Conservation (phyloP, 2,888 invertebrate species). For the Microplitis deprimator region DNA sequence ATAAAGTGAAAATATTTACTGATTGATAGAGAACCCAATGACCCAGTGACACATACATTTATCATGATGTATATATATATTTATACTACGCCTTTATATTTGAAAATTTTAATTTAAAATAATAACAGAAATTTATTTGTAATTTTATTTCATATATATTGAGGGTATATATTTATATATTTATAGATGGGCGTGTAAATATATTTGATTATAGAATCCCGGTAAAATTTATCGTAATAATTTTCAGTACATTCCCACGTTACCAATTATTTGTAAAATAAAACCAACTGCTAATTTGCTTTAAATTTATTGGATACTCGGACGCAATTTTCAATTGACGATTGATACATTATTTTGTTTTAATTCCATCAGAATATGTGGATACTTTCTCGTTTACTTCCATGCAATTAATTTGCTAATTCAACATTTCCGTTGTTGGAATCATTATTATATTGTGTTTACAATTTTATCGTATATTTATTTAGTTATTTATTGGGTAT, state of each 20-base stretch:
- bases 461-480: background rate
- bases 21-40: slow-evolving; percentile 40
- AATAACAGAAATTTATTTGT: too few relatives aligned
- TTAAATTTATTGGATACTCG: slow-evolving; percentile 2
- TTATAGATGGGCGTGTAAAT: slow-evolving; percentile 9
- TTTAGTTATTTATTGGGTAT: background rate
- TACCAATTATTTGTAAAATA: slow-evolving; percentile 36
- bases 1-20: slow-evolving; percentile 8
- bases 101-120: background rate
- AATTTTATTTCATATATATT: background rate
- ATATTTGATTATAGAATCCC: background rate
- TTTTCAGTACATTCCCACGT: slow-evolving; percentile 34
- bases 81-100: background rate
- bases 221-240: slow-evolving; percentile 9
- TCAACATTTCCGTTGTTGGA: background rate
- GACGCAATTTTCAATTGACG: slow-evolving; percentile 17
- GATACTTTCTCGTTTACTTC: slow-evolving; percentile 36
- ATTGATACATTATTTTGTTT: slow-evolving; percentile 4
- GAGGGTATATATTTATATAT: background rate
- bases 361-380: background rate
- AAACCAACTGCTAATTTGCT: background rate
- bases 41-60: slow-evolving; percentile 50
- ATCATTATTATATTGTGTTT: background rate
- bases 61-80: background rate
- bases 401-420: slow-evolving; percentile 25